Percentiles rank a stretch among this genome's conserved stretches.
Conservation (phyloP, 2,113 vertebrate genomes). For the Podilymbus podiceps region DNA sequence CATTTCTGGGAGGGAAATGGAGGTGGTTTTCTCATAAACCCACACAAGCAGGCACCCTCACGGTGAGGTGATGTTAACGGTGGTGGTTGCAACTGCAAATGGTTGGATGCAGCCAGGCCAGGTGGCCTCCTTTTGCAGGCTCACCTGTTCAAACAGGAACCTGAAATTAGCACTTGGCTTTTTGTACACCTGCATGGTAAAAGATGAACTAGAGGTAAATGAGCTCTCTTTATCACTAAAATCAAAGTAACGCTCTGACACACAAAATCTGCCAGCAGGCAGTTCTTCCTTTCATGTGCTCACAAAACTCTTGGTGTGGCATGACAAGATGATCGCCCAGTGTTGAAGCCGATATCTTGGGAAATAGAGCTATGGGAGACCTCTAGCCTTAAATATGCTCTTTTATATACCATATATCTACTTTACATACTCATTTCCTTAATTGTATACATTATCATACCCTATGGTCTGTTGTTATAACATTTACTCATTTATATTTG, state of each 20-base stretch:
- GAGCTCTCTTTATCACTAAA: conserved; percentile 6
- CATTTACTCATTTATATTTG: not conserved
- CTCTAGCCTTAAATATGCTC: not conserved
- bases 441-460: not conserved
- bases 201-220: not conserved
- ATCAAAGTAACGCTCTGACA: not conserved
- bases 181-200: conserved; percentile 26
- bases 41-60: not conserved
- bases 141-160: not conserved
- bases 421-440: not conserved
- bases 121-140: not conserved
- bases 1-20: not conserved
- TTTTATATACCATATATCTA: not conserved
- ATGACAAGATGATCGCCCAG: not conserved
- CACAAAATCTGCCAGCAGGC: not conserved
- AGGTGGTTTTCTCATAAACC: not conserved
- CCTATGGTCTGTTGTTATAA: not conserved
- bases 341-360: not conserved
- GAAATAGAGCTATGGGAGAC: not conserved
- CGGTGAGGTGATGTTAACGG: not conserved
- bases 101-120: not conserved
- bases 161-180: not conserved
- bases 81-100: not conserved
- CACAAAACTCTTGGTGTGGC: not conserved
- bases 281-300: not conserved